These are phyloP conservation scores for Agonopterix subpropinquella DNA, from an alignment of 2,888 invertebrate species.

Conservation along the genomic window DNA sequence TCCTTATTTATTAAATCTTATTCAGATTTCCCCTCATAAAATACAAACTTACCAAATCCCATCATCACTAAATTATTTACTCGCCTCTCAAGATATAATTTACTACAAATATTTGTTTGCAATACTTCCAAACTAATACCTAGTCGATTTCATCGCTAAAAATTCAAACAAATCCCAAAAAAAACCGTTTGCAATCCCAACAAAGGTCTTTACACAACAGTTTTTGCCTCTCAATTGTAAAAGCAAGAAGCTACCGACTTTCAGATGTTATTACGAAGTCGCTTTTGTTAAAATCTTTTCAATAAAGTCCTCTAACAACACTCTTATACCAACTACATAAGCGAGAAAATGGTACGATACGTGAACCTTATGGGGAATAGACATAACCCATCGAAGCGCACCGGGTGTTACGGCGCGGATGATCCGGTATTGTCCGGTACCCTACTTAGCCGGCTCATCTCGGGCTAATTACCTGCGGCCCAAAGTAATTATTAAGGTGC, in stretches of 20 bases:
- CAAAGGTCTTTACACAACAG: conserved; percentile 16
- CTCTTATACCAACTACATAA: too few relatives aligned
- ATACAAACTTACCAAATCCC: too few relatives aligned
- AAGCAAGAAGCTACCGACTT: conserved; percentile 75
- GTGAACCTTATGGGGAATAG: too few relatives aligned
- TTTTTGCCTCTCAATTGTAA: conserved; percentile 46
- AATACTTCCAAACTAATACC: too few relatives aligned
- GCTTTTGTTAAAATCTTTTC: conserved; percentile 38
- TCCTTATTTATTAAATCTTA: too few relatives aligned
- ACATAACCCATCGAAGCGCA: conserved; percentile 41
- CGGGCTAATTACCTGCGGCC: conserved; percentile 66
- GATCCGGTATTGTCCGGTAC: conserved; percentile 47
- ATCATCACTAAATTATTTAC: too few relatives aligned
- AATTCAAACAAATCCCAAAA: conserved; percentile 26
- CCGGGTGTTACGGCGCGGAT: conserved; percentile 42
- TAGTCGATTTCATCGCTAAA: conserved; percentile 4
- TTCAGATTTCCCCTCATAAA: too few relatives aligned
- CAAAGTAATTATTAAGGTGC: conserved; percentile 48
- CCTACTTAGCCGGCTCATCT: conserved; percentile 61
- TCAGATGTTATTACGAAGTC: conserved; percentile 59
- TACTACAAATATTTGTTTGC: too few relatives aligned
- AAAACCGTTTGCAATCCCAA: conserved; percentile 16
- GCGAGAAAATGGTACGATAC: too few relatives aligned
- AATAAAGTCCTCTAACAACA: too few relatives aligned
- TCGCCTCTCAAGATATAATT: too few relatives aligned